These are phyloP conservation scores for Drosophila prolongata DNA, from an alignment of 2,888 invertebrate species.

Conservation along the genomic window DNA sequence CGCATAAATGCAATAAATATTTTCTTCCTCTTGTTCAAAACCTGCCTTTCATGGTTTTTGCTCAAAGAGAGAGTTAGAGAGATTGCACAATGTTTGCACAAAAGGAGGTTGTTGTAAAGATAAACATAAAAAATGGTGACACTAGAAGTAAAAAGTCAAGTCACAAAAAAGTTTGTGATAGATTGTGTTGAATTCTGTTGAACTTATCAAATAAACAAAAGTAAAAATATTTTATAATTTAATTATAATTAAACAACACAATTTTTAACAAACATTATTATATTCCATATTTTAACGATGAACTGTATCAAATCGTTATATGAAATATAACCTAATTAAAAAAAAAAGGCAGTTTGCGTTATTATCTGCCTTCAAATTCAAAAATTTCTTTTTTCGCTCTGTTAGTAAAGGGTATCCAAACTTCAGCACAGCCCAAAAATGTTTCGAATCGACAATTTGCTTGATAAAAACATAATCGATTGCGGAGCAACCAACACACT, in stretches of 20 bases:
- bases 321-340: too few species aligned
- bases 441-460: slow-evolving; percentile 10
- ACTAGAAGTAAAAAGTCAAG: neutral
- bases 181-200: neutral
- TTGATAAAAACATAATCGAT: slow-evolving; percentile 45
- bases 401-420: slow-evolving; percentile 4
- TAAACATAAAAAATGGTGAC: slow-evolving; percentile 7
- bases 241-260: too few species aligned
- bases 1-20: slow-evolving; percentile 69
- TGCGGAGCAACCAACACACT: slow-evolving; percentile 18
- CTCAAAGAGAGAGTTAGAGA: slow-evolving; percentile 3
- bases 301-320: too few species aligned
- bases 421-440: neutral
- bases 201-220: neutral
- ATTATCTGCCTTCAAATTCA: too few species aligned
- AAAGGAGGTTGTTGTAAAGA: slow-evolving; percentile 54
- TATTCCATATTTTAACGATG: too few species aligned
- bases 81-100: slow-evolving; percentile 50
- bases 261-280: too few species aligned
- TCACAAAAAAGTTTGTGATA: neutral
- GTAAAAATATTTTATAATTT: neutral
- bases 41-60: slow-evolving; percentile 1
- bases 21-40: slow-evolving; percentile 31
- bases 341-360: too few species aligned
- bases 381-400: too few species aligned